Evolutionary conservation across 2,113 vertebrate species (phyloP).

Genomic region (Malaclemys terrapin): DNA sequence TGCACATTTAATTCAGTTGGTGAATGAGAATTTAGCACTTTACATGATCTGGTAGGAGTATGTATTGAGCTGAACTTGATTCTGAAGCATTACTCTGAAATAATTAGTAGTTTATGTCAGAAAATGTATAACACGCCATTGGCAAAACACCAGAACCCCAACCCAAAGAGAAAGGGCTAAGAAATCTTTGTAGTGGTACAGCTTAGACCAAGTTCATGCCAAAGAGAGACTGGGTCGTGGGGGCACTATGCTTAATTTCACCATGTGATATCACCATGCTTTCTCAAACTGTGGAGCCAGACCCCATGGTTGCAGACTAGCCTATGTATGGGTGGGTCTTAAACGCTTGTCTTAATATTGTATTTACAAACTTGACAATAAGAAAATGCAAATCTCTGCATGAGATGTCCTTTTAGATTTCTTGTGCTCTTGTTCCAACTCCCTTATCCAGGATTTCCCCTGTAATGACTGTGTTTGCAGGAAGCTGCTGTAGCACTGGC

Average conservation of each 20-base stretch:
- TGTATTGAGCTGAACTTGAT: not conserved
- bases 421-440: not conserved
- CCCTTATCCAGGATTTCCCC: not conserved
- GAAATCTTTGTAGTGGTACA: not conserved
- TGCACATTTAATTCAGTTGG: not conserved
- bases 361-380: not conserved
- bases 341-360: not conserved
- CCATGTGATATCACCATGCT: not conserved
- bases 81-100: not conserved
- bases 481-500: not conserved
- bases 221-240: not conserved
- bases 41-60: not conserved
- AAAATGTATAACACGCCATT: not conserved
- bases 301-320: no score
- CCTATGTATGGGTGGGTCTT: not conserved
- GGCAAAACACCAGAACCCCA: not conserved
- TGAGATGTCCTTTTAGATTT: not conserved
- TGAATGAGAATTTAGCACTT: not conserved
- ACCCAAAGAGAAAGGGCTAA: not conserved
- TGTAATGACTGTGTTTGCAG: fast-evolving
- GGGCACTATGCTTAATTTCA: not conserved
- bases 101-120: not conserved
- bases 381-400: fast-evolving
- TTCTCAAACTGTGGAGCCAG: not conserved
- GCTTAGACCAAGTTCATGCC: not conserved